Evolutionary conservation across 1,140 invertebrate species (phyloP).

Genomic region (Rhagoletis pomonella): DNA sequence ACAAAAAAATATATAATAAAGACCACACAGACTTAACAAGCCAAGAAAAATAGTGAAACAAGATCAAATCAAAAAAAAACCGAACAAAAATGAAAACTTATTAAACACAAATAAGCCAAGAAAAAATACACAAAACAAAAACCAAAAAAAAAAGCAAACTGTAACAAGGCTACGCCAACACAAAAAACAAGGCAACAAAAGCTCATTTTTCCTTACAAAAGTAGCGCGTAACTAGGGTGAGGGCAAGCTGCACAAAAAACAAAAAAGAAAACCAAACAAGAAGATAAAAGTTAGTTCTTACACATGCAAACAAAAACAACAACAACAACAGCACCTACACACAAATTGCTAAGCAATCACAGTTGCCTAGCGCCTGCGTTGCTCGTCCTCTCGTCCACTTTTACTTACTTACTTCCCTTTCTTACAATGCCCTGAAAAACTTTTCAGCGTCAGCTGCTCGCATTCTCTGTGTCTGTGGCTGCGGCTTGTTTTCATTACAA

Average conservation of each 20-base stretch:
- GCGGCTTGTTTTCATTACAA: conserved; percentile 16
- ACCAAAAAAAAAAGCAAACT: neutral
- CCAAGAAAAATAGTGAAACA: too few relatives aligned
- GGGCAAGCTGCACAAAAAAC: neutral
- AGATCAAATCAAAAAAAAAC: too few relatives aligned
- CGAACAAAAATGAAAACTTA: neutral
- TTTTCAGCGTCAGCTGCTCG: neutral
- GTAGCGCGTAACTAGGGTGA: neutral
- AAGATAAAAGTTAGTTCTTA: neutral
- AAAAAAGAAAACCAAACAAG: neutral
- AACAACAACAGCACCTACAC: neutral
- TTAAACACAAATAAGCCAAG: neutral
- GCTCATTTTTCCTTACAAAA: neutral
- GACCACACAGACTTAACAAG: neutral
- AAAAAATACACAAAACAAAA: neutral
- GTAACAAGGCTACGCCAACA: neutral
- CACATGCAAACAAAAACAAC: neutral
- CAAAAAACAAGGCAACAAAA: neutral
- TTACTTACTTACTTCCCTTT: too few relatives aligned
- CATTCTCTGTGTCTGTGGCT: neutral
- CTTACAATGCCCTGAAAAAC: neutral
- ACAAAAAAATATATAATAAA: neutral
- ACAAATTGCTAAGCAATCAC: neutral
- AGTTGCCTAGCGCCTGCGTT: neutral
- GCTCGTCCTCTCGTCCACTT: too few relatives aligned